Evolutionary conservation across 2,113 vertebrate genomes (phyloP).

Genomic region (Leucopsar rothschildi): DNA sequence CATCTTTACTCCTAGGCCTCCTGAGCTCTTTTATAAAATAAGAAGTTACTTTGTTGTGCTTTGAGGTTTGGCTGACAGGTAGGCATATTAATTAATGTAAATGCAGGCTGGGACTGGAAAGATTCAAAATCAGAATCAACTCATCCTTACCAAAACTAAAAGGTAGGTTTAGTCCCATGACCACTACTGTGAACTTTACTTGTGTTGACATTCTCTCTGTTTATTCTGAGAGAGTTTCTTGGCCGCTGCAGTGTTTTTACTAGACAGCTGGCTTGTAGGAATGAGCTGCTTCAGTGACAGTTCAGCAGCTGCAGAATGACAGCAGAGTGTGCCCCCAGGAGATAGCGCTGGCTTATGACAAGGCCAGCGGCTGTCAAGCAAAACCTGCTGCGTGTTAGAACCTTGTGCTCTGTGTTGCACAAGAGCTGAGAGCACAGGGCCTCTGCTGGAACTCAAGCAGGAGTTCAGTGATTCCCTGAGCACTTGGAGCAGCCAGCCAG

Average conservation of each 20-base stretch:
- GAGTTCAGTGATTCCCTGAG: neutral
- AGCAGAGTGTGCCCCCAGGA: conserved; percentile 18
- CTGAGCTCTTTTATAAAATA: neutral
- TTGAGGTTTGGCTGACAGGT: neutral
- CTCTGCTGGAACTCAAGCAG: neutral
- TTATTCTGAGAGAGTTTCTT: conserved; percentile 39
- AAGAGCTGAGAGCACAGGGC: neutral
- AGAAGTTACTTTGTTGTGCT: neutral
- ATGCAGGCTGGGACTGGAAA: neutral
- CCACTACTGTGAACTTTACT: neutral
- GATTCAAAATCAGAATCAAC: neutral
- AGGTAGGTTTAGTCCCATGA: neutral
- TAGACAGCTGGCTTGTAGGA: conserved; percentile 59
- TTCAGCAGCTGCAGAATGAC: conserved; percentile 54
- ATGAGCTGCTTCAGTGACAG: conserved; percentile 27
- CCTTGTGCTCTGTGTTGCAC: neutral
- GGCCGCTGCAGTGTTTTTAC: conserved; percentile 28
- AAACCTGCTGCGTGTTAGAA: conserved; percentile 28
- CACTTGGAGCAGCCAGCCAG: neutral
- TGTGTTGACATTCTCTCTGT: neutral
- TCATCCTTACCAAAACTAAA: neutral
- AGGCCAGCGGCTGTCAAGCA: conserved; percentile 37
- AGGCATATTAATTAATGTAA: neutral
- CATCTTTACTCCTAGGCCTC: neutral
- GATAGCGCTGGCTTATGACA: neutral